phyloP scores from a whole-genome alignment of 1,140 invertebrate species.

The Bombus breviceps region DNA sequence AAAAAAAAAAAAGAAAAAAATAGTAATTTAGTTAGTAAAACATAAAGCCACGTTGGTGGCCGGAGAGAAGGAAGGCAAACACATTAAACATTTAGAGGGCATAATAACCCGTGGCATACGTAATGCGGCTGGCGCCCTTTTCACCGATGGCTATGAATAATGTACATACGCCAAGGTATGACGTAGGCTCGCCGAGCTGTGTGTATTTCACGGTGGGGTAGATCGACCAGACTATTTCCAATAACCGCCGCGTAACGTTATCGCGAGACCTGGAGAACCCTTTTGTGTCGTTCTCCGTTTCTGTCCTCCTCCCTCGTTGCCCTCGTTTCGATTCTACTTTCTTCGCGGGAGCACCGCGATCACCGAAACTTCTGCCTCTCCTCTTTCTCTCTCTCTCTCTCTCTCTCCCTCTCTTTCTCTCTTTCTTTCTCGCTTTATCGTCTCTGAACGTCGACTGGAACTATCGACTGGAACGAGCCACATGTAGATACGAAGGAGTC shows the following conservation, averaged over 20 bases:
- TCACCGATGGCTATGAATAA: constrained; percentile 82
- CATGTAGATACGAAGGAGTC: too few relatives aligned
- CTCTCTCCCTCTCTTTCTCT: too few relatives aligned
- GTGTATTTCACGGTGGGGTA: constrained; percentile 71
- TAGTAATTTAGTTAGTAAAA: constrained; percentile 84
- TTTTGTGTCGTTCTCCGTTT: constrained; percentile 44
- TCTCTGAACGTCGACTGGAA: too few relatives aligned
- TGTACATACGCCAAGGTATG: constrained; percentile 80
- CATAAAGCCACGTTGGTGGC: constrained; percentile 80
- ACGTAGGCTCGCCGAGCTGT: constrained; percentile 73
- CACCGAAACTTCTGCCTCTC: background rate
- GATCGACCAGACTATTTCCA: constrained; percentile 71
- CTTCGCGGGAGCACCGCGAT: background rate
- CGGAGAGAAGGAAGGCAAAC: constrained; percentile 83
- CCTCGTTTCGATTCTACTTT: constrained; percentile 5
- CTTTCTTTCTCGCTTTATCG: too few relatives aligned
- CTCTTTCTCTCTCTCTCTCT: too few relatives aligned
- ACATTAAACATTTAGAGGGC: constrained; percentile 84
- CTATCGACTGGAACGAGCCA: too few relatives aligned
- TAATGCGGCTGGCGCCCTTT: constrained; percentile 81
- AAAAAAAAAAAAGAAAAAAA: constrained; percentile 80
- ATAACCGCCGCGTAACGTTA: constrained; percentile 65
- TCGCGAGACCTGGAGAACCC: constrained; percentile 52
- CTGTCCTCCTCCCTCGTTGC: constrained; percentile 10
- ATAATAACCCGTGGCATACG: constrained; percentile 83